Evolutionary conservation across 2,113 vertebrate genomes (phyloP), one percentile per base, ranked within the genome.

Genomic region (Ornithorhynchus anatinus): DNA sequence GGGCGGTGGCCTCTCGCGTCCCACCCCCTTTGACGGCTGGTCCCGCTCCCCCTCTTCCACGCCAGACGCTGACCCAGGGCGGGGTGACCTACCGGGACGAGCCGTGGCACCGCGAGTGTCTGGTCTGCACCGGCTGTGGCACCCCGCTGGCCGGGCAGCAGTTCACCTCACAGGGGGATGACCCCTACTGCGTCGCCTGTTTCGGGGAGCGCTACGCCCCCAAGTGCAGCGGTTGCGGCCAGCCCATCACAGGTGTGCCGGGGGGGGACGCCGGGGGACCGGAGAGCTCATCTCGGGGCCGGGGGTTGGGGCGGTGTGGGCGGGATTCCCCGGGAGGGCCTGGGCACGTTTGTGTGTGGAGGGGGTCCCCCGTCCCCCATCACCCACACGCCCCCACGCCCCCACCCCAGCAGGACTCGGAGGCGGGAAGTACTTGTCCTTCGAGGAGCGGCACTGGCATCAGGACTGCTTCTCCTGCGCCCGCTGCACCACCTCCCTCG

Each of bases 61-160:
- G 6, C 0, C 92, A 99, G 98, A 94, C 94, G 57, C 93, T 99
- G 93, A 94, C 95, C 59, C 99, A 99, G 94, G 98, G 98, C 19
- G 98, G 98, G 2, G 96, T 99, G 91, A 99, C 98, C 42, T 99
- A 99, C 84, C 93, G 97, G 29, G 97, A 99, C 1, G 96, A 99
- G 90, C 97, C 98, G 0, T 99, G 97, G 96, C 98, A 99, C 87
- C 96, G 97, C 88, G 98, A 99, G 89, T 99, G 98, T 86, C 97
- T 99, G 52, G 95, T 99, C 82, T 99, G 98, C 91, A 96, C 95
- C 0, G 94, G 93, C 87, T 99, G 98, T 91, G 94, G 96, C 90
- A 92, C 90, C 0, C 97, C 97, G 89, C 91, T 99, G 90, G 97
- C 98, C 8, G 98, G 98, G 48, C 96, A 99, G 84, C 97, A 99